These are phyloP conservation scores for Muricea muricata DNA, from an alignment of 92 coral and sea anemone genomes.

Conservation along the genomic window DNA sequence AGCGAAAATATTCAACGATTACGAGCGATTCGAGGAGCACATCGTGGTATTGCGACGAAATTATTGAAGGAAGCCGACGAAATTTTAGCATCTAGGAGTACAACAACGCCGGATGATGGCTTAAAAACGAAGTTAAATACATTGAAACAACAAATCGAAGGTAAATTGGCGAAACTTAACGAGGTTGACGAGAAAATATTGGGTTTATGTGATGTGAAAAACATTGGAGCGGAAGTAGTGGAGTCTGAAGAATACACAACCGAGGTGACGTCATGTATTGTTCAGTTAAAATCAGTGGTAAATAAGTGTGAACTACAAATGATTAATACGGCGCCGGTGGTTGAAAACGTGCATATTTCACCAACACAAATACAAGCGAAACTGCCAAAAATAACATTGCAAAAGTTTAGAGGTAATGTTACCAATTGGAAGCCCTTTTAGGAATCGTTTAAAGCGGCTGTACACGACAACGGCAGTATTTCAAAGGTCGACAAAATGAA, in stretches of 20 bases:
- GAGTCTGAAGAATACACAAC: neutral
- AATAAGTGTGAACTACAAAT: neutral
- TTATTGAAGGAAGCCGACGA: conserved; percentile 1
- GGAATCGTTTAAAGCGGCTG: conserved; percentile 16
- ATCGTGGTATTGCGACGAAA: neutral
- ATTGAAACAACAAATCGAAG: neutral
- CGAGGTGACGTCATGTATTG: neutral
- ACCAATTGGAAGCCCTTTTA: conserved; percentile 3
- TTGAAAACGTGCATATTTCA: neutral
- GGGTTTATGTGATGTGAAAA: neutral
- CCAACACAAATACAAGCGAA: neutral
- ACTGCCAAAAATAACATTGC: neutral
- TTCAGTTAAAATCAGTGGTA: neutral
- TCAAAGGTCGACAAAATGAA: conserved; percentile 6
- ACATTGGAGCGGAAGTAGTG: neutral
- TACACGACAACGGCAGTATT: neutral
- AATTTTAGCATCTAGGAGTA: neutral
- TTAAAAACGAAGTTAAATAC: conserved; percentile 19
- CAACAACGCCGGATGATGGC: neutral
- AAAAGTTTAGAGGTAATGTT: neutral
- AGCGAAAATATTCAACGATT: neutral
- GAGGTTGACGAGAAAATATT: conserved; percentile 6
- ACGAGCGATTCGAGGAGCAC: neutral
- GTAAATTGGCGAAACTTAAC: neutral
- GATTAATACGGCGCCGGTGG: neutral